Conservation (phyloP, 30 jellyfish, hydroid and myxozoan species). For the Hydra vulgaris region DNA sequence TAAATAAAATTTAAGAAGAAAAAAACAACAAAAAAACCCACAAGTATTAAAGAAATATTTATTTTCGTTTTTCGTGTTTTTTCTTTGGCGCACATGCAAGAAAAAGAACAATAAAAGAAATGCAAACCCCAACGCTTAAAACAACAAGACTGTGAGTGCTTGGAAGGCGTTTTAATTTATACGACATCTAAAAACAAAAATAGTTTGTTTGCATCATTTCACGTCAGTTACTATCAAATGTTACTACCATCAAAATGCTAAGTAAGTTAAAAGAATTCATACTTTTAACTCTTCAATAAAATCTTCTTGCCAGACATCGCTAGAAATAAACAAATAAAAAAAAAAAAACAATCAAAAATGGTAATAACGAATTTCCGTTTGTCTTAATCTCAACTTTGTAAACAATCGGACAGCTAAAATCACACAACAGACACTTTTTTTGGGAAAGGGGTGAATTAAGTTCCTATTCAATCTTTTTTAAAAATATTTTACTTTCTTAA, state of each 20-base stretch:
- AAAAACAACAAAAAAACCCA: too few species aligned
- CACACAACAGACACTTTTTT: too few species aligned
- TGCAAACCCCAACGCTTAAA: not conserved
- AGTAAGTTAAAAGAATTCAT: not conserved
- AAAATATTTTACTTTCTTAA: not conserved
- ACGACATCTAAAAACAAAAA: not conserved
- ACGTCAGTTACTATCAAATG: not conserved
- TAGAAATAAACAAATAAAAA: not conserved
- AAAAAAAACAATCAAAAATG: too few species aligned
- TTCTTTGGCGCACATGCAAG: not conserved
- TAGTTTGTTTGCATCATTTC: not conserved
- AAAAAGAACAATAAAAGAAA: not conserved
- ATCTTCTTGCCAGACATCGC: constrained; percentile 36
- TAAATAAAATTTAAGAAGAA: too few species aligned
- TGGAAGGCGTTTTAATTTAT: not conserved
- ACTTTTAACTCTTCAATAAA: constrained; percentile 25
- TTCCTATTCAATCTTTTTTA: not conserved
- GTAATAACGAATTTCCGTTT: not conserved
- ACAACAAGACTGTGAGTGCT: not conserved
- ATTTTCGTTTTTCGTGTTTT: not conserved
- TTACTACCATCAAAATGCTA: not conserved
- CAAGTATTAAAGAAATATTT: too few species aligned
- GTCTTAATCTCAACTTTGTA: not conserved
- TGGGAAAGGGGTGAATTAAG: too few species aligned
- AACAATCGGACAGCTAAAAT: too few species aligned